phyloP scores from a whole-genome alignment of 30 jellyfish, hydroid and myxozoan genomes.

The Chrysaora quinquecirrha region DNA sequence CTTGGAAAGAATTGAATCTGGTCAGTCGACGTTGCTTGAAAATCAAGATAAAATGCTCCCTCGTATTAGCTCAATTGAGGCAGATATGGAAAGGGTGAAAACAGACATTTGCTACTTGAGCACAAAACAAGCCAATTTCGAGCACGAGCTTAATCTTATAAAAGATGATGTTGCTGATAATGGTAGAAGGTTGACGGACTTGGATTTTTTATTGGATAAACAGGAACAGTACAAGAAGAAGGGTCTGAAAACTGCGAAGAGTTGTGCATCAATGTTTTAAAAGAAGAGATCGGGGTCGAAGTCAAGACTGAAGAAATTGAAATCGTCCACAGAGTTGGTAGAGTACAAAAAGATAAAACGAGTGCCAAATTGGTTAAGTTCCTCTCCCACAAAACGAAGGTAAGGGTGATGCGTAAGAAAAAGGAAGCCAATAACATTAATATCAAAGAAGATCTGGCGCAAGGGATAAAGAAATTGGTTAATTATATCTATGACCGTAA shows the following conservation, averaged over 20 bases:
- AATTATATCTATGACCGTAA: not conserved
- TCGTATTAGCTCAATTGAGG: not conserved
- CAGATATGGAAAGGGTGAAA: not conserved
- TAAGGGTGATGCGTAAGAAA: not conserved
- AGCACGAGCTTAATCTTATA: not conserved
- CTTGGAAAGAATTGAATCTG: not conserved
- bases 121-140: not conserved
- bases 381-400: not conserved
- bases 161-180: not conserved
- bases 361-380: slow-evolving; percentile 5
- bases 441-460: slow-evolving; percentile 22
- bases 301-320: slow-evolving; percentile 1
- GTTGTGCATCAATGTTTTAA: not conserved
- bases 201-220: slow-evolving; percentile 4
- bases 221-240: slow-evolving; percentile 4
- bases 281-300: slow-evolving; percentile 15
- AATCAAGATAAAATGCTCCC: not conserved
- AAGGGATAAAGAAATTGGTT: not conserved
- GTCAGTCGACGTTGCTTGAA: slow-evolving; percentile 10
- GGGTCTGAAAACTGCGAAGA: too few species aligned
- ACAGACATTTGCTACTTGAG: not conserved
- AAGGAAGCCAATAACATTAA: slow-evolving; percentile 1
- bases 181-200: not conserved
- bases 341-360: not conserved
- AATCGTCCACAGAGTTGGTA: slow-evolving; percentile 11